Conservation (phyloP, 1,140 invertebrate genomes). For the Spodoptera litura region DNA sequence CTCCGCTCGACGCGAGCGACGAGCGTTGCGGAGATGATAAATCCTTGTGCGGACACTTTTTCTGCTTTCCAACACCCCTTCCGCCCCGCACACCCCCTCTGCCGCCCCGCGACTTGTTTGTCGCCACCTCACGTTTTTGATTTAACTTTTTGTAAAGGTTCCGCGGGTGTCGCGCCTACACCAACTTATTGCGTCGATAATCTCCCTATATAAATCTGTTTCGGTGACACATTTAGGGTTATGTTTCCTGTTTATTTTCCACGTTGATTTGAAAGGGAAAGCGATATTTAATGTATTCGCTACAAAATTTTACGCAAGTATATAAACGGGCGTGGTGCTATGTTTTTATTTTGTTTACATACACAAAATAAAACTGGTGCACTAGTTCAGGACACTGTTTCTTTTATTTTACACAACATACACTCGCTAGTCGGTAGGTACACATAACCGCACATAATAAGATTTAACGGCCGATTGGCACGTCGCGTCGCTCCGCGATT, state of each 20-base stretch:
- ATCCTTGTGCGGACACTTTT: conserved; percentile 60
- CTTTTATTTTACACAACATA: too few species aligned
- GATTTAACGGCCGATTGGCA: neutral
- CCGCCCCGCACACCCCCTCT: conserved; percentile 1
- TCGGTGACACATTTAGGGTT: conserved; percentile 8
- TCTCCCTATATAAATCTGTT: conserved; percentile 55
- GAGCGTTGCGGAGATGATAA: conserved; percentile 61
- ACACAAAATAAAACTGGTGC: too few species aligned
- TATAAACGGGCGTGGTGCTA: neutral
- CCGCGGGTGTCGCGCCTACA: conserved; percentile 42
- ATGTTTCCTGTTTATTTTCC: conserved; percentile 40
- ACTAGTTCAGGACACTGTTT: too few species aligned
- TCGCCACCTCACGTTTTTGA: conserved; percentile 68
- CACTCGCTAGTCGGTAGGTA: neutral
- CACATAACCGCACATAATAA: conserved; percentile 4
- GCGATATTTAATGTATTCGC: neutral
- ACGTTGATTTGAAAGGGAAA: conserved; percentile 14
- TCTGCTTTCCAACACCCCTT: conserved; percentile 27
- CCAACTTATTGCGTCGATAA: conserved; percentile 63
- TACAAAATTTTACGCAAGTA: neutral
- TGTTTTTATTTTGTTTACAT: conserved; percentile 15
- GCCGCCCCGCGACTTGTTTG: conserved; percentile 52
- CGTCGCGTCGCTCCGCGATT: conserved; percentile 8
- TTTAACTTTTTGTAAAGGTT: conserved; percentile 65
- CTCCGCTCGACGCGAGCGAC: conserved; percentile 2